These are phyloP conservation scores for Drosophila suzukii DNA, from an alignment of 1,140 invertebrate species.

Conservation along the genomic window DNA sequence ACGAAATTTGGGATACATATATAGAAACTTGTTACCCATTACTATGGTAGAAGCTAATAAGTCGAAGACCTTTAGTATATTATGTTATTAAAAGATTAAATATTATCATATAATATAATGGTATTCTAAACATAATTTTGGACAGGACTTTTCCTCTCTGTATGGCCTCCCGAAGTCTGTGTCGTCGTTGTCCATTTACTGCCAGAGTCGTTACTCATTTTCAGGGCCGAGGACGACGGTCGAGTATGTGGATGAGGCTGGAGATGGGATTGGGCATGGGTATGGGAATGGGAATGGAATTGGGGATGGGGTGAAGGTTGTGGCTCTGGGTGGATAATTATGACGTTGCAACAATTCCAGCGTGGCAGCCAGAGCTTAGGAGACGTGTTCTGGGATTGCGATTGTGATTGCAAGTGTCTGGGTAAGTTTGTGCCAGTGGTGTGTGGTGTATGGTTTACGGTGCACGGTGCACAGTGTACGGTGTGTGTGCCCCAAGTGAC, in stretches of 20 bases:
- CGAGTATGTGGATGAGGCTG: slow-evolving; percentile 35
- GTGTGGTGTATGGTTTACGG: background rate
- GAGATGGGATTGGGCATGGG: slow-evolving; percentile 6
- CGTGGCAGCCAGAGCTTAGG: slow-evolving; percentile 57
- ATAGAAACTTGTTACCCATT: background rate
- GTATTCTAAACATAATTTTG: background rate
- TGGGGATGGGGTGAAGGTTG: slow-evolving; percentile 20
- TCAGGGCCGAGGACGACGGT: slow-evolving; percentile 61
- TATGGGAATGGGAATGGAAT: slow-evolving; percentile 8
- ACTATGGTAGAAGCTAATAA: no score
- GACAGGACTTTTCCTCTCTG: slow-evolving; percentile 23
- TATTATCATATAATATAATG: background rate
- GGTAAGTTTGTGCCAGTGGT: slow-evolving; percentile 18
- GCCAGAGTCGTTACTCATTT: slow-evolving; percentile 78
- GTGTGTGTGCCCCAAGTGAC: slow-evolving; percentile 65
- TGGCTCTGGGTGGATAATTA: slow-evolving; percentile 72
- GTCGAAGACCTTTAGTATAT: no score
- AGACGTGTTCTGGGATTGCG: slow-evolving; percentile 60
- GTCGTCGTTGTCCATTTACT: slow-evolving; percentile 66
- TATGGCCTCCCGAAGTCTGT: slow-evolving; percentile 39
- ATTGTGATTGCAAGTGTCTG: slow-evolving; percentile 50
- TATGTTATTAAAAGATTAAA: no score
- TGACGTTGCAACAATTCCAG: slow-evolving; percentile 82
- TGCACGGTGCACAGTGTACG: slow-evolving; percentile 6
- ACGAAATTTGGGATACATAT: no score